Base-by-base conservation (phyloP, 2,797 vertebrate genomes). In the Erithacus rubecula region DNA sequence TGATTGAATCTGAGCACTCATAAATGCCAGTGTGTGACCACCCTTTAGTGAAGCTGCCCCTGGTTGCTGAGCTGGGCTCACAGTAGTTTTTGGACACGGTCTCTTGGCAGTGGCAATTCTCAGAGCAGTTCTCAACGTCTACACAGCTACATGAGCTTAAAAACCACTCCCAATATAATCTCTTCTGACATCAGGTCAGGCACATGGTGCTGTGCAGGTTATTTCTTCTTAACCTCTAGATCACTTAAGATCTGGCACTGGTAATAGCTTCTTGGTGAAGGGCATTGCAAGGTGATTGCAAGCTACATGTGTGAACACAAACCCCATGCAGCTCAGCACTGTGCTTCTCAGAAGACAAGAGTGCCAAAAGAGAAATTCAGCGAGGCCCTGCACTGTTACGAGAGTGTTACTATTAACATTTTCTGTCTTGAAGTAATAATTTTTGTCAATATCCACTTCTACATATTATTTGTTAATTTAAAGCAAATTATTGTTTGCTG, bases 271-370 rank as follows among this genome's bases (percentile, higher is more conserved):
- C 44, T 41, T 36, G 52, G 41, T 37, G 64, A 84, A 89, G 67
- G 67, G 17, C 63, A 47, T 56, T 26, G 24, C 62, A 85, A 90
- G 75, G 83, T 82, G 78, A 20, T 30, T 52, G 67, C 34, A 56
- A 89, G 32, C 29, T 23, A 1, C 9, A 1, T 0, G 0, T 46
- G 39, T 23, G 56, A 47, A 24, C 9, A 2, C 30, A 74, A 81
- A 30, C 29, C 23, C 26, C 32, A 26, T 47, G 20, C 4, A 16
- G 51, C 59, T 94, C 0, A 0, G 26, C 11, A 16, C 21, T 32
- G 21, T 29, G 41, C 32, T 88, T 84, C 21, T 39, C 55, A 16
- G 84, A 65, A 67, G n/a, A 59, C 37, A 36, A 16, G 22, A 58
- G 2, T 60, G 60, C 44, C 29, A 12, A 36, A 62, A 76, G 72